Base-by-base conservation (phyloP, 2,888 invertebrate species). In the Eucriotettix oculatus region DNA sequence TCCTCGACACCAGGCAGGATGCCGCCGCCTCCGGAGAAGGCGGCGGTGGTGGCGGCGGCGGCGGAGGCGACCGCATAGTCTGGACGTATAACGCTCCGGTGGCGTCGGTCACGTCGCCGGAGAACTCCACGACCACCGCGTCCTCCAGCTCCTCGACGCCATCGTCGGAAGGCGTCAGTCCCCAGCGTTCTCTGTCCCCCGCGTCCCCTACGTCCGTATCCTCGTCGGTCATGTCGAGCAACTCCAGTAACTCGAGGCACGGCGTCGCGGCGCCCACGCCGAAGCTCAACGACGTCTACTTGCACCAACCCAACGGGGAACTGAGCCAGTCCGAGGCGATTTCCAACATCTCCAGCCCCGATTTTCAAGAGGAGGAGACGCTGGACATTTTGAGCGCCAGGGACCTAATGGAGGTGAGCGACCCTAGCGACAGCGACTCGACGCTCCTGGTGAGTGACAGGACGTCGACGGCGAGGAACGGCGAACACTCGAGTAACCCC, bases 61-160 rank as follows among this genome's bases (percentile, higher is more conserved):
- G 56, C 48, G 16, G 53, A n/a, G 17, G 53, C 17, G 58, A 78
- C 73, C 82, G 90, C 68, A 90, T 91, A 71, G 90, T 91, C 58
- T 91, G 91, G 91, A 91, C 91, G 58, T 91, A 90, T 78, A 92
- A 91, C 78, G 90, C 91, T 62, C 90, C 91, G n/a, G 80, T 9
- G 9, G 54, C 12, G 54, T 14, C 16, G 16, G 52, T n/a, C 54
- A 29, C 54, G 14, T 59, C 62, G 43, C 54, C 41, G n/a, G 58
- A 58, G 40, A 58, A 55, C n/a, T 57, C 63, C 52, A 56, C 61
- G 55, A 48, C 59, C 17, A 43, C 54, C 60, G 56, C 64, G 57
- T 57, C 58, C 60, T 60, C 61, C 17, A 42, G 57, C 60, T 60
- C 61, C 57, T 63, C 60, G 57, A 29, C 29, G 29, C 71, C 73